phyloP scores from a whole-genome alignment of 2,113 vertebrate genomes.

The Dipodomys merriami region DNA sequence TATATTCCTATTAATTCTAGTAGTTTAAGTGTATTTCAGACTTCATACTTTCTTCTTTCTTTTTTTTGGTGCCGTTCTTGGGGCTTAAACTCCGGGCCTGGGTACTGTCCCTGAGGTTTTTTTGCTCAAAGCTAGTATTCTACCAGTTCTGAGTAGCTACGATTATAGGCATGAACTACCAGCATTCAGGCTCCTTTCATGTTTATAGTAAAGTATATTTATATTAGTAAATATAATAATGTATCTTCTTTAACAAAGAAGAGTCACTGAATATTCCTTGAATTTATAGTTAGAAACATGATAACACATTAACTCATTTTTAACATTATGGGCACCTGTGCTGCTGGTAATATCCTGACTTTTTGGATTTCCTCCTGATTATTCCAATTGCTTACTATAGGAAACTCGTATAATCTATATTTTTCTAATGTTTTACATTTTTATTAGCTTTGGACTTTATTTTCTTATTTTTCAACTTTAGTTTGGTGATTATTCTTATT shows the following conservation, averaged over 20 bases:
- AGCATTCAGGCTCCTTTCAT: neutral
- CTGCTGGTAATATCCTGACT: neutral
- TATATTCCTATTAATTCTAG: neutral
- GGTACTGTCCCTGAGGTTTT: too few relatives aligned
- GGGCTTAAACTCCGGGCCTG: too few relatives aligned
- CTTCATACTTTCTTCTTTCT: too few relatives aligned
- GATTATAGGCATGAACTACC: too few relatives aligned
- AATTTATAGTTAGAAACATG: neutral
- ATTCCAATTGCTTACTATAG: constrained; percentile 30
- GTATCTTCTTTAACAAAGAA: neutral
- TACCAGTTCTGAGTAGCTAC: too few relatives aligned
- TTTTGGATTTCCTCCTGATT: neutral
- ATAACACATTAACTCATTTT: neutral
- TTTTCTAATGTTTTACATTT: constrained; percentile 8
- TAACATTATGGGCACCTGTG: neutral
- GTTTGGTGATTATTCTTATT: neutral
- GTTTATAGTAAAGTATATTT: neutral
- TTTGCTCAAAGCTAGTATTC: too few relatives aligned
- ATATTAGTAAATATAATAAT: neutral
- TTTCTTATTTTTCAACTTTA: neutral
- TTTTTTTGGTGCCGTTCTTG: too few relatives aligned
- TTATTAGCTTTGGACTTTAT: neutral
- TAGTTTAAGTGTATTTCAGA: neutral
- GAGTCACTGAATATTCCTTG: neutral
- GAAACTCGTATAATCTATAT: constrained; percentile 32